A percentile compares a stretch with the other conserved stretches of the same genome.
Conservation (phyloP, 2,888 invertebrate genomes). For the Tenthredo distinguenda region DNA sequence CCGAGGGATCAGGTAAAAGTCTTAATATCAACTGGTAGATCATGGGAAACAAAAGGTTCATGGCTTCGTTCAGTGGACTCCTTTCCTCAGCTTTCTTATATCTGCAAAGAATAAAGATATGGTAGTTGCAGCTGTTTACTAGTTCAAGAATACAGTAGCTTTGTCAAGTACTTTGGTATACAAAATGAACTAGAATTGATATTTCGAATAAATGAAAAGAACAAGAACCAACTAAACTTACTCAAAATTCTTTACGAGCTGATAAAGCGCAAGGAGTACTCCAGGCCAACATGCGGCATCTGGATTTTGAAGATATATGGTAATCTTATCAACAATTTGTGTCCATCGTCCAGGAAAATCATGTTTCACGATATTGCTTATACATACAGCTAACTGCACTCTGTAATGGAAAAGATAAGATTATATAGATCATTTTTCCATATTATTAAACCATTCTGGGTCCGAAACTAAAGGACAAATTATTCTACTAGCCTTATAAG, state of each 20-base stretch:
- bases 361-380: slow-evolving; percentile 95
- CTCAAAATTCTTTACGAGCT: slow-evolving; percentile 94
- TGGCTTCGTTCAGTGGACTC: slow-evolving; percentile 94
- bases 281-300: slow-evolving; percentile 94
- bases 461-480: slow-evolving; percentile 20
- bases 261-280: slow-evolving; percentile 93
- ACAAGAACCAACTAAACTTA: slow-evolving; percentile 74
- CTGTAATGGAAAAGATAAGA: slow-evolving; percentile 76
- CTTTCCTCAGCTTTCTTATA: slow-evolving; percentile 95
- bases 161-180: not conserved
- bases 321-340: slow-evolving; percentile 96
- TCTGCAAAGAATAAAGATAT: slow-evolving; percentile 80
- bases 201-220: not conserved
- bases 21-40: slow-evolving; percentile 91
- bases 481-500: slow-evolving; percentile 81
- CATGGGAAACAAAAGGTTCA: slow-evolving; percentile 95
- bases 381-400: slow-evolving; percentile 94
- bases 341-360: slow-evolving; percentile 98
- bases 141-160: not conserved
- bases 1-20: slow-evolving; percentile 91
- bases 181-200: not conserved
- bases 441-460: slow-evolving; percentile 11
- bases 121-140: not conserved
- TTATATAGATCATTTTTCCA: slow-evolving; percentile 5
- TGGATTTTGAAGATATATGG: slow-evolving; percentile 94